These are phyloP conservation scores for Apis laboriosa DNA, from an alignment of 1,140 invertebrate genomes.

Conservation along the genomic window DNA sequence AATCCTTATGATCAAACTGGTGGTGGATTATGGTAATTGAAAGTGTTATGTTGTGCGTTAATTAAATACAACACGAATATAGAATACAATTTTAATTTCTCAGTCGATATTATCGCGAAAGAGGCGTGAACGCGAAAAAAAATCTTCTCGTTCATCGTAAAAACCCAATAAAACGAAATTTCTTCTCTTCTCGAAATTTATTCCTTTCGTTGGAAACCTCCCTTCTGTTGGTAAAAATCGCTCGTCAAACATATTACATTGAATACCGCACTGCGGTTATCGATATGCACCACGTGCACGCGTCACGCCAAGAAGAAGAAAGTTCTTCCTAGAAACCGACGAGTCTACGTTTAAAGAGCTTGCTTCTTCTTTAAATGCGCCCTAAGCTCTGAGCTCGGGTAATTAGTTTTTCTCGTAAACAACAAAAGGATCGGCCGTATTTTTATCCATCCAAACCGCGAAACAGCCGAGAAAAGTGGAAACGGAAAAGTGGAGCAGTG, in stretches of 20 bases:
- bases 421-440: constrained; percentile 14
- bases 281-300: not conserved
- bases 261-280: not conserved
- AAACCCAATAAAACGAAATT: too few relatives aligned
- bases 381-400: not conserved
- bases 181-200: too few relatives aligned
- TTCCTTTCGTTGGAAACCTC: too few relatives aligned
- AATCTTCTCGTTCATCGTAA: too few relatives aligned
- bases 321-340: not conserved
- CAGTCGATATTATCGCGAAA: too few relatives aligned
- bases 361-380: not conserved
- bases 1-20: too few relatives aligned
- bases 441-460: constrained; percentile 3
- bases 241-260: not conserved
- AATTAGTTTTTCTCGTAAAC: constrained; percentile 4
- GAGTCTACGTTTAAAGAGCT: not conserved
- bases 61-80: too few relatives aligned
- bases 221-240: not conserved
- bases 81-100: too few relatives aligned
- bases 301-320: not conserved
- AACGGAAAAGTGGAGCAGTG: not conserved
- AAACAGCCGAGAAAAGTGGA: not conserved
- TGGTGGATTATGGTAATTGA: too few relatives aligned
- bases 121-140: too few relatives aligned
- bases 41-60: too few relatives aligned